Evolutionary conservation across 2,113 vertebrate genomes (phyloP).

Genomic region (Phainopepla nitens): DNA sequence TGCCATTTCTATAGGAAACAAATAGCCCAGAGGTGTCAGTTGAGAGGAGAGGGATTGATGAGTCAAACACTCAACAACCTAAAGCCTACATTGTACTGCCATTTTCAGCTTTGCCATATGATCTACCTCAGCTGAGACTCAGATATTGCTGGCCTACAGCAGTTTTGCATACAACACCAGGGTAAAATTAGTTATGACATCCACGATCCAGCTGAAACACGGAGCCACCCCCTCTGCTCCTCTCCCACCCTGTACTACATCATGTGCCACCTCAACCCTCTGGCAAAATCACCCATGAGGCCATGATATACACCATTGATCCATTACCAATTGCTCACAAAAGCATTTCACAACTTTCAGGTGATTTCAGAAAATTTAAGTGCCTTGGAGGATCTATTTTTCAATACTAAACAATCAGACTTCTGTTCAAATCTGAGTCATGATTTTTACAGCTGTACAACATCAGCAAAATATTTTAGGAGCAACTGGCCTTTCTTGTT

Average conservation of each 20-base stretch:
- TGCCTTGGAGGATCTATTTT: background rate
- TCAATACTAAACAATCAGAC: background rate
- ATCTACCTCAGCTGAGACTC: background rate
- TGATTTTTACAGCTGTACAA: background rate
- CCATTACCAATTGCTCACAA: background rate
- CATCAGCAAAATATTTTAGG: background rate
- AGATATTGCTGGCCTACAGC: background rate
- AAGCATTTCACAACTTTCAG: background rate
- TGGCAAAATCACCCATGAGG: background rate
- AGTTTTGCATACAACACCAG: background rate
- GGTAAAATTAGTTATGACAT: background rate
- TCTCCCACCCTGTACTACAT: background rate
- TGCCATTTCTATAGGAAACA: background rate
- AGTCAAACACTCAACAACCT: background rate
- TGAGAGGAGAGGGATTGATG: background rate
- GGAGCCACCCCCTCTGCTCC: background rate
- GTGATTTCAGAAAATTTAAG: background rate
- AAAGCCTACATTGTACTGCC: background rate
- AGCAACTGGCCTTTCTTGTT: background rate
- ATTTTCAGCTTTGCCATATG: background rate
- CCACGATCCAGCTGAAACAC: background rate
- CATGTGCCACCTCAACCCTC: fast-evolving
- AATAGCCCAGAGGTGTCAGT: background rate
- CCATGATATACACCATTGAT: background rate
- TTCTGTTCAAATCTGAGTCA: background rate